Evolutionary conservation across 2,888 invertebrate species (phyloP), one percentile per base, ranked within the genome.

Genomic region (Melangyna quadrimaculata): DNA sequence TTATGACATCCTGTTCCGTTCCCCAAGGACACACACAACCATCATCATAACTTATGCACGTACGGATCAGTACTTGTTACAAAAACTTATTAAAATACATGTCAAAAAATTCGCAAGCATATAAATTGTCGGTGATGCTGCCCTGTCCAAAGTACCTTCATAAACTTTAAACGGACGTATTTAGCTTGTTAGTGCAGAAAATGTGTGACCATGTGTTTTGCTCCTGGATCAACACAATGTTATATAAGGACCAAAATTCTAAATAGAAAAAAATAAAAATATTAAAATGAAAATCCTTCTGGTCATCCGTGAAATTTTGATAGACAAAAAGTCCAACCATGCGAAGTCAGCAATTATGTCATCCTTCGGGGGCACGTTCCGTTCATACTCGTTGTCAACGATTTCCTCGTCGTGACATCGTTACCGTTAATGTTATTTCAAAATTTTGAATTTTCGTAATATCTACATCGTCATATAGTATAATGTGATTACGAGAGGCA

Each of bases 61-160:
- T 71, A 55, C 77, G 77, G 72, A 77, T 81, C 81, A 73, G 86
- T 78, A 81, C 73, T 81, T 81, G 86, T 86, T 86, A 86, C 86
- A 86, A 86, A 84, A 86, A 86, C 86, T 86, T 86, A 86, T 86
- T 81, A 81, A 72, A 81, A 81, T 81, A 59, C 77, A 86, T 86
- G 81, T 86, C 86, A 81, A 86, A 86, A 73, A 73, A 65, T 78
- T 65, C 43, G 63, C 61, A 67, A 77, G 80, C 61, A 72, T 57
- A 77, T 77, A 59, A 69, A 77, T 70, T 59, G 63, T 48, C 75
- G 32, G 35, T 83, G 32, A 43, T 63, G 71, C 67, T 51, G 35
- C 22, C 35, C 14, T 17, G 43, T 51, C 69, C 71, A 75, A 79
- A 75, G 83, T 71, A 79, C 71, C 65, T 75, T 75, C 65, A 79